These are phyloP conservation scores for Limnothrissa miodon DNA, from an alignment of 2,113 vertebrate species.

Conservation along the genomic window DNA sequence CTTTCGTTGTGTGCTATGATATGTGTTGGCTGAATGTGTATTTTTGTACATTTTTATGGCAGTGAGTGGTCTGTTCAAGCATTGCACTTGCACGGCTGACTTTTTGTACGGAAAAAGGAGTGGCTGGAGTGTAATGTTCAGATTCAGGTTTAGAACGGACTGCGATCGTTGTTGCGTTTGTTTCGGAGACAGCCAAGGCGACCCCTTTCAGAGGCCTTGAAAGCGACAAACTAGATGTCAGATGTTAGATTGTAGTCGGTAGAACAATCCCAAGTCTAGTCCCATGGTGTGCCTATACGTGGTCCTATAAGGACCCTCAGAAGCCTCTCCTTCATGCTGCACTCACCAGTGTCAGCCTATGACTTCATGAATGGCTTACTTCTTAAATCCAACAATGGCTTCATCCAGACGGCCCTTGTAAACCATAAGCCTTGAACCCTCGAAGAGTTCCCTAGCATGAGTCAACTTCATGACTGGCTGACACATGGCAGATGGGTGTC, in stretches of 20 bases:
- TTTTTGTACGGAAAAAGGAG: not conserved
- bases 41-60: constrained; percentile 65
- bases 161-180: not conserved
- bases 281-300: not conserved
- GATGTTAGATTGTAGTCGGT: constrained; percentile 5
- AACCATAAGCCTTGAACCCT: too few species aligned
- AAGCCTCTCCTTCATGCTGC: not conserved
- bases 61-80: not conserved
- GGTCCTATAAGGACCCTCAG: not conserved
- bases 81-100: not conserved
- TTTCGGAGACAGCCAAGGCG: not conserved
- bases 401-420: not conserved
- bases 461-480: too few species aligned
- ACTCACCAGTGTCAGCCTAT: not conserved
- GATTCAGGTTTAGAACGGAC: not conserved
- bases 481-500: too few species aligned
- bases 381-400: not conserved
- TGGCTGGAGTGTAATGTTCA: not conserved
- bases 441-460: too few species aligned
- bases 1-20: constrained; percentile 58
- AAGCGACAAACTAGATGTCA: not conserved
- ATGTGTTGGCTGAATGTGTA: constrained; percentile 55
- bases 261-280: constrained; percentile 11
- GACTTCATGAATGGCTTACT: not conserved
- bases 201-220: not conserved